A percentile compares a stretch with the other conserved stretches of the same genome.
Conservation (phyloP, 2,797 vertebrate species). For the Scomberomorus guttatus region DNA sequence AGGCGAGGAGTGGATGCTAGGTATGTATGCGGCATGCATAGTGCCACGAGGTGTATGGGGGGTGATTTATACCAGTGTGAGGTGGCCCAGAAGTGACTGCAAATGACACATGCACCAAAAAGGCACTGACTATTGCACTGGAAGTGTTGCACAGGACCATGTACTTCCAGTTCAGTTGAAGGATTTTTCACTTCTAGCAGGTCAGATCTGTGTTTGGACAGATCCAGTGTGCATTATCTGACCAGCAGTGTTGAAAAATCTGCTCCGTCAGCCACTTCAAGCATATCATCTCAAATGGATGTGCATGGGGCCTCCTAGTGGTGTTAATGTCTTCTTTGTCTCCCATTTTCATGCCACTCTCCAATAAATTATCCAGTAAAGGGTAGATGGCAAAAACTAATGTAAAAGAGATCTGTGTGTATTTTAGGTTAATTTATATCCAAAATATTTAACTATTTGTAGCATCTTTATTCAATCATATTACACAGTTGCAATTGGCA, state of each 20-base stretch:
- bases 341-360: no score
- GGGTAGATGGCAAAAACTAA: no score
- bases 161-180: not conserved
- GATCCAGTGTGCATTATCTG: not conserved
- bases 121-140: not conserved
- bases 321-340: not conserved
- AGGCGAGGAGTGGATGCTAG: slow-evolving; percentile 42
- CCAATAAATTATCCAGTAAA: no score
- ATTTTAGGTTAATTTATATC: no score
- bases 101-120: not conserved
- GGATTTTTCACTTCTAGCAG: not conserved
- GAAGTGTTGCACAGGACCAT: not conserved
- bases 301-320: not conserved
- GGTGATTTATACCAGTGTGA: slow-evolving; percentile 1
- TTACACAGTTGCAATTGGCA: no score
- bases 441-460: no score
- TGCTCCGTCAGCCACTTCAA: not conserved
- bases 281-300: not conserved
- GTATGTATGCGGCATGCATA: slow-evolving; percentile 42
- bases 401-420: no score
- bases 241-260: not conserved
- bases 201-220: not conserved
- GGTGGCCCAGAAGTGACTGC: not conserved
- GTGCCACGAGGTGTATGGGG: slow-evolving; percentile 1
- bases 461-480: no score